Evolutionary conservation across 2,888 invertebrate species (phyloP), one percentile per base, ranked within the genome.

Genomic region (Rhabditophanes sp.): DNA sequence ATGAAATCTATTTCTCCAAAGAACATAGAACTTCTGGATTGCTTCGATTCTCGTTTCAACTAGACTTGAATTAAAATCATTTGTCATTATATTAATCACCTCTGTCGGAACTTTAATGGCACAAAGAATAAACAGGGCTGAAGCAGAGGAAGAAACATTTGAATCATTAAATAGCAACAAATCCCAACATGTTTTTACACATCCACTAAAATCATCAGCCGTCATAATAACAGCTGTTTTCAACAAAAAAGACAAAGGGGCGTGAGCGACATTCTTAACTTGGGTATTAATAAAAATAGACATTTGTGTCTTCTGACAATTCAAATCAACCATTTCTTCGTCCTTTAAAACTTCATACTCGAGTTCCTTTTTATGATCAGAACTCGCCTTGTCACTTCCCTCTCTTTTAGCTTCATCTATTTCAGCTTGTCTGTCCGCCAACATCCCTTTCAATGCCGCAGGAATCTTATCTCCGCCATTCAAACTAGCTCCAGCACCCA

Each of bases 1-100:
- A 73, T 96, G 96, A 65, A 84, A 88, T 2, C 96, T 75, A 49
- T 84, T 77, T 63, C 85, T 83, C 93, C 93, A 96, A 47, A 96
- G 74, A 1, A 83, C 80, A 74, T 87, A 81, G 68, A 85, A 88
- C 41, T 82, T 76, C 24, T 49, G 72, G 42, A 84, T 77, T 2
- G 83, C 80, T 50, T 78, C 79, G 48, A 82, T 79, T 44, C 93
- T 74, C 25, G 80, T 75, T 23, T 76, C 75, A 0, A 84, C 78
- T 55, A 84, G 82, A 23, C 76, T 73, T 65, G 87, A 80, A 37
- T 82, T 79, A 31, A 96, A 71, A 30, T 84, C 82, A 19, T 76
- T 75, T 42, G 80, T 80, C 77, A 96, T 83, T 37, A 90, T 75
- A 40, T 82, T 80, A 14, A 82, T 77, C 0, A 85, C 83, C 47